Conservation (phyloP, 2,888 invertebrate species). For the Carterocephalus palaemon region DNA sequence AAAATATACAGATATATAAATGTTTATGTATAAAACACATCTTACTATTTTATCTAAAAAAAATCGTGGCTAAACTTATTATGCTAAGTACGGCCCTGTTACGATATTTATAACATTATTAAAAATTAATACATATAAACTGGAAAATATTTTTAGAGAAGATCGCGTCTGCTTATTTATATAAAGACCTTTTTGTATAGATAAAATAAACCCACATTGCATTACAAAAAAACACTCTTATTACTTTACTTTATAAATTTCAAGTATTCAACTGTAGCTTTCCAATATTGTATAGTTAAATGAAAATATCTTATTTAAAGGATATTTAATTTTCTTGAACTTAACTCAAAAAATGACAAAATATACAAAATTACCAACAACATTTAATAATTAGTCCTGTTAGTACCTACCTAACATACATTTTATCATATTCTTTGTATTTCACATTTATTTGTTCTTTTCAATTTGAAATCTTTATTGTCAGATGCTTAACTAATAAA, state of each 20-base stretch:
- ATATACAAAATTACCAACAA: too few species aligned
- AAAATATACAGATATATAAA: constrained; percentile 2
- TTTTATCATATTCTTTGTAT: too few species aligned
- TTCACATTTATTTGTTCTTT: too few species aligned
- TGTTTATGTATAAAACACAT: constrained; percentile 1
- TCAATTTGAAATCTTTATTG: too few species aligned
- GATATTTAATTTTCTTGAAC: too few species aligned
- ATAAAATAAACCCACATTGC: constrained; percentile 9
- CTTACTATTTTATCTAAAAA: neutral
- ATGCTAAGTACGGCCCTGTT: constrained; percentile 22
- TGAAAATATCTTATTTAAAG: too few species aligned
- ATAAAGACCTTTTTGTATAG: constrained; percentile 18
- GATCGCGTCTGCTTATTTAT: constrained; percentile 17
- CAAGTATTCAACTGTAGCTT: constrained; percentile 10
- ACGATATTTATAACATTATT: constrained; percentile 11
- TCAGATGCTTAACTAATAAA: too few species aligned
- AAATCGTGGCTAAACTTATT: neutral
- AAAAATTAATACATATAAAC: neutral
- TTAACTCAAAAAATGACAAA: too few species aligned
- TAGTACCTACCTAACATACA: too few species aligned
- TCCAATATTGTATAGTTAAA: too few species aligned
- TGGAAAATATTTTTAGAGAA: constrained; percentile 22
- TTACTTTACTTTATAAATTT: too few species aligned
- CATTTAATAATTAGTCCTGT: too few species aligned
- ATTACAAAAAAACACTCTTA: constrained; percentile 7